Conservation (phyloP, 2,113 vertebrate species). For the Ptychochromis oligacanthus region DNA sequence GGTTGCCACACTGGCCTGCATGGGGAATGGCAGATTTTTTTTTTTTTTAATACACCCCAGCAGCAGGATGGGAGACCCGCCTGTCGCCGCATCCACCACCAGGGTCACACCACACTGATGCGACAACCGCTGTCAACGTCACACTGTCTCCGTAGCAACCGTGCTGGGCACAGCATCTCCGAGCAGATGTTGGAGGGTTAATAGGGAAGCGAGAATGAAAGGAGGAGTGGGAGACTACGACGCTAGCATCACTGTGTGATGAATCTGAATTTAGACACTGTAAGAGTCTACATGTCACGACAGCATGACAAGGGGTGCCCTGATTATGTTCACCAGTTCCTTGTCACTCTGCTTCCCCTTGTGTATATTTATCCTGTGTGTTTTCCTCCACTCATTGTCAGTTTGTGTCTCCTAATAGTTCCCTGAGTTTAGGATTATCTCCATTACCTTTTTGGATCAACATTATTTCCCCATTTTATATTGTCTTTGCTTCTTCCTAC, state of each 20-base stretch:
- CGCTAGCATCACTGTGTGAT: constrained; percentile 3
- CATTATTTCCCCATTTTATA: too few species aligned
- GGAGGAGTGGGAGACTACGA: background rate
- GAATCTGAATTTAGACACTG: background rate
- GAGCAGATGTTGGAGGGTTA: constrained; percentile 62
- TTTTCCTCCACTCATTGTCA: background rate
- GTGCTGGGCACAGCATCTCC: constrained; percentile 55
- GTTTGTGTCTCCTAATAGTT: too few species aligned
- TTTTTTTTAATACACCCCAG: constrained; percentile 16
- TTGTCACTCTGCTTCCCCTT: background rate
- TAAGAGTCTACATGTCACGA: background rate
- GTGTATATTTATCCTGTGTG: background rate
- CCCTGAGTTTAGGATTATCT: too few species aligned
- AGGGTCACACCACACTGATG: constrained; percentile 69
- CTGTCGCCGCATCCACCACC: constrained; percentile 59
- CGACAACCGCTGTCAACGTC: constrained; percentile 65
- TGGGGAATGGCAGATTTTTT: background rate
- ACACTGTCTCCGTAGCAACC: constrained; percentile 73
- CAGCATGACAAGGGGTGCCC: too few species aligned
- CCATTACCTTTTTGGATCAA: too few species aligned
- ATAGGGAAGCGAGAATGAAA: constrained; percentile 14
- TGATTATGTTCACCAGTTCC: background rate
- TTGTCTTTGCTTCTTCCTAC: too few species aligned
- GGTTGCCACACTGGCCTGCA: constrained; percentile 14
- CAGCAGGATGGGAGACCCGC: constrained; percentile 56